Evolutionary conservation across 2,113 vertebrate genomes (phyloP).

Genomic region (Dolichotis patagonum): DNA sequence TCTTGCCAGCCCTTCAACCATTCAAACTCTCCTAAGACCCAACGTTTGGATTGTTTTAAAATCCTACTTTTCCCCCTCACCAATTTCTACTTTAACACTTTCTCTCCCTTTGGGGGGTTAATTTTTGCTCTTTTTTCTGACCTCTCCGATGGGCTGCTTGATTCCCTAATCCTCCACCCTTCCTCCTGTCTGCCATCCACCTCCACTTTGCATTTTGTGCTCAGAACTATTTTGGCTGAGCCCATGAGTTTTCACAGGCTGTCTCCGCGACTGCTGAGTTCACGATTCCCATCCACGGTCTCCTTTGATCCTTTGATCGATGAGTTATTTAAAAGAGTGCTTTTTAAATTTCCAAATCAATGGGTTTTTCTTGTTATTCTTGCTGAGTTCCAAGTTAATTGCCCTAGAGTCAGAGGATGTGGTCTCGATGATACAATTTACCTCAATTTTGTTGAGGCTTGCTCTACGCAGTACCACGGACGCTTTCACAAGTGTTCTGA

Average conservation of each 20-base stretch:
- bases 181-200: background rate
- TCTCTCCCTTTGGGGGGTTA: background rate
- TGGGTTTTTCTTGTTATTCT: background rate
- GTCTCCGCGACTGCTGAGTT: background rate
- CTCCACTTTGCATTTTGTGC: background rate
- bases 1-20: background rate
- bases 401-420: background rate
- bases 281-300: background rate
- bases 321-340: background rate
- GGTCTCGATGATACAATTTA: background rate
- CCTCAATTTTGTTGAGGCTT: slow-evolving; percentile 1
- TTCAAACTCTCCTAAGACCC: background rate
- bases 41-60: background rate
- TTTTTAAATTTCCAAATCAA: background rate
- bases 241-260: background rate
- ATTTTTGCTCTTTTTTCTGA: background rate
- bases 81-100: background rate
- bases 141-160: background rate
- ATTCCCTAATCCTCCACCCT: too few species aligned
- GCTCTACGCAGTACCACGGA: fast-evolving
- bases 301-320: background rate
- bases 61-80: too few species aligned
- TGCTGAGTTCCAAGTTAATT: slow-evolving; percentile 3
- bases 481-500: background rate
- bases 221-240: background rate